phyloP scores from a whole-genome alignment of 1,140 invertebrate genomes.

The Trigoniulus corallinus region DNA sequence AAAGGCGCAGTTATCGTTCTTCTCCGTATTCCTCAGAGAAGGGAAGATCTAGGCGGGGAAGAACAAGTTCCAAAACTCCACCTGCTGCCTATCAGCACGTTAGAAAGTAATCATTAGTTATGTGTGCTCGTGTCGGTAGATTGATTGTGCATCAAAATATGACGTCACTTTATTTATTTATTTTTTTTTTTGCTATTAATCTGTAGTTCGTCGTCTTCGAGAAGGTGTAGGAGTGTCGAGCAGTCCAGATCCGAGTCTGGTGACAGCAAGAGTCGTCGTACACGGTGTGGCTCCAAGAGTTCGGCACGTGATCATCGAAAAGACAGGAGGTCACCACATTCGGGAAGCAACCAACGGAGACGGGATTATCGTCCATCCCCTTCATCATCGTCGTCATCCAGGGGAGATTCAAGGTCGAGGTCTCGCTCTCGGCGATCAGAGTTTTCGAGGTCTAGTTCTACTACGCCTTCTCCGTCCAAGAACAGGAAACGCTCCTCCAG shows the following conservation, averaged over 20 bases:
- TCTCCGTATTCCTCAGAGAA: background rate
- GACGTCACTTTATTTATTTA: background rate
- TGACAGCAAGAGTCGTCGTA: background rate
- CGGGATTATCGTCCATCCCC: background rate
- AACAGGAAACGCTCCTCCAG: too few relatives aligned
- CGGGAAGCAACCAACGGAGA: background rate
- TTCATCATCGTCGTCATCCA: background rate
- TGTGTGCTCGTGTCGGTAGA: background rate
- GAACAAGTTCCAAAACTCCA: constrained; percentile 16
- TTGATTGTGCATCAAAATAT: background rate
- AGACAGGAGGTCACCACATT: too few relatives aligned
- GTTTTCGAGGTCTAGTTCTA: too few relatives aligned
- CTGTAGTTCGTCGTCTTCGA: background rate
- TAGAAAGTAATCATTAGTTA: constrained; percentile 15
- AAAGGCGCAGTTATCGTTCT: background rate
- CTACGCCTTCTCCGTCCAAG: too few relatives aligned
- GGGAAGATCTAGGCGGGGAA: background rate
- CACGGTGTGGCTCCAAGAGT: background rate
- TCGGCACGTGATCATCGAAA: background rate
- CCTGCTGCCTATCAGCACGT: constrained; percentile 18
- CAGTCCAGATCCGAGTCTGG: background rate
- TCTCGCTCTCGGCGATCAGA: background rate
- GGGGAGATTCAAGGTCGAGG: background rate
- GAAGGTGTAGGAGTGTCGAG: background rate
- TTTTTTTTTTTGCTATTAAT: background rate